Conservation (phyloP, 1,140 invertebrate genomes). For the Dryas iulia region DNA sequence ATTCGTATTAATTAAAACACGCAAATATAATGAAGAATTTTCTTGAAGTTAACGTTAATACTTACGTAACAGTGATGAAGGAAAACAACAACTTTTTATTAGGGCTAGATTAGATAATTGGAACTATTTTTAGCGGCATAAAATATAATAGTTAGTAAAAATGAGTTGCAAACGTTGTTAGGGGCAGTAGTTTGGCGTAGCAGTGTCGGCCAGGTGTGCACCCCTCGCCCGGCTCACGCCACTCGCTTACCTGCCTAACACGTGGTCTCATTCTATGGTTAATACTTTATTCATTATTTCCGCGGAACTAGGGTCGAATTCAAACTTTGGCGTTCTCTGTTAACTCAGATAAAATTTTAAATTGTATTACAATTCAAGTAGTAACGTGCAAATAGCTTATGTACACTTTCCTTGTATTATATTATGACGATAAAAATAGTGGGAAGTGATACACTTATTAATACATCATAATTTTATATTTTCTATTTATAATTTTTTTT, state of each 20-base stretch:
- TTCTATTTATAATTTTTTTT: no score
- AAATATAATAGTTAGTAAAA: neutral
- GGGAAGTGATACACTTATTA: no score
- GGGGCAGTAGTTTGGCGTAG: neutral
- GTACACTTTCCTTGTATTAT: neutral
- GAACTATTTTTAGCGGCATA: neutral
- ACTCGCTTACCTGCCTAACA: constrained; percentile 23
- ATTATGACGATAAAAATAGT: no score
- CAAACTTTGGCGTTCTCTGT: neutral
- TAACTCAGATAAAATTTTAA: neutral
- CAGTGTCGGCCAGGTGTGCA: neutral
- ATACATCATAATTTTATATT: no score
- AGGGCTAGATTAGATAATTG: no score
- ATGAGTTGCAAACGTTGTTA: neutral
- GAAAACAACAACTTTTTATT: neutral
- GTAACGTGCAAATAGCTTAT: neutral
- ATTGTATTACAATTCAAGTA: neutral
- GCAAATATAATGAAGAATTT: neutral
- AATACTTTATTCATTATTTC: constrained; percentile 2
- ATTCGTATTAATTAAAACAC: no score
- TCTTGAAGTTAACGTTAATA: neutral
- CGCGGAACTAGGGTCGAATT: neutral
- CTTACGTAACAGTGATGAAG: neutral
- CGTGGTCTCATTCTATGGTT: neutral
- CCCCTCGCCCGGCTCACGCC: constrained; percentile 25